Evolutionary conservation across 2,888 invertebrate species (phyloP).

Genomic region (Euproctis similis): DNA sequence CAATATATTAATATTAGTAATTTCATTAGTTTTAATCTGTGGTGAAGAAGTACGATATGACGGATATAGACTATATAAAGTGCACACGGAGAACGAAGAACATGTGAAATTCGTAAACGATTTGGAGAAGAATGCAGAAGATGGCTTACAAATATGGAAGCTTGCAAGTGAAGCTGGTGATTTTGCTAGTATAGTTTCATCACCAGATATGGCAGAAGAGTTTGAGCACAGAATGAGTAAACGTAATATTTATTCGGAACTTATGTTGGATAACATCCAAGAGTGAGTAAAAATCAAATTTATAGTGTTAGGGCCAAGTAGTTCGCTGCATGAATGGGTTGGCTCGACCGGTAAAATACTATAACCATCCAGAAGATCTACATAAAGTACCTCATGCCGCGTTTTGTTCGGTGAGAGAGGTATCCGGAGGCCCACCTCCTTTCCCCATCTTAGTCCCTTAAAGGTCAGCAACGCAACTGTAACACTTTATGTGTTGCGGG

Average conservation of each 20-base stretch:
- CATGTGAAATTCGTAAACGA: conserved; percentile 67
- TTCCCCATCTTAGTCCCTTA: no score
- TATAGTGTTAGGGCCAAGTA: no score
- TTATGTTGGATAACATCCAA: conserved; percentile 69
- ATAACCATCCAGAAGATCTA: no score
- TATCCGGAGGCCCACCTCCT: no score
- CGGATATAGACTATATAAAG: conserved; percentile 67
- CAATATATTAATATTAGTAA: conserved; percentile 37
- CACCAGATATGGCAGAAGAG: conserved; percentile 51
- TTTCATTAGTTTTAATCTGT: conserved; percentile 22
- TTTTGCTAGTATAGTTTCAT: conserved; percentile 66
- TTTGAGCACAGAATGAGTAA: conserved; percentile 53
- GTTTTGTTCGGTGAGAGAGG: no score
- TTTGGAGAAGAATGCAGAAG: conserved; percentile 49
- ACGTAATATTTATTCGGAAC: conserved; percentile 43
- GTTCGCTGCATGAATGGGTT: no score
- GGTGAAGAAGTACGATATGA: conserved; percentile 53
- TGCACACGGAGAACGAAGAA: conserved; percentile 61
- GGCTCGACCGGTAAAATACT: no score
- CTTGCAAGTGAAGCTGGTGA: conserved; percentile 52
- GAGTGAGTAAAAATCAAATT: no score
- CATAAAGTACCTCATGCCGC: no score
- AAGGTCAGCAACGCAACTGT: no score
- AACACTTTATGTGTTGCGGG: no score
- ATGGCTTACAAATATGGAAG: conserved; percentile 63